Evolutionary conservation across 2,797 vertebrate genomes (phyloP), one percentile per base, ranked within the genome.

Genomic region (Enteromius anoplus): DNA sequence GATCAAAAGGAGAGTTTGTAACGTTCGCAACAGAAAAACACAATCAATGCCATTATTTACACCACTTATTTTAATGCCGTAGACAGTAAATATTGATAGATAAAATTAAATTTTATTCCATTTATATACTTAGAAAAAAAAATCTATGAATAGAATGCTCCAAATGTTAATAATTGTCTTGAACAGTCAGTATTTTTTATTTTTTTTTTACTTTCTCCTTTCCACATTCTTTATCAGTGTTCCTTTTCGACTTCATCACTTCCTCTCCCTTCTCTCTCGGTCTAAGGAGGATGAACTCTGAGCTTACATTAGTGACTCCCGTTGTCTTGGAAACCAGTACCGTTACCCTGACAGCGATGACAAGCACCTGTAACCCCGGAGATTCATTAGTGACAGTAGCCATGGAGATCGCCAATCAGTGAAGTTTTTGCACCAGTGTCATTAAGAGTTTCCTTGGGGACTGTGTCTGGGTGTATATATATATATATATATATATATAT

Each of bases 341-440:
- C 68, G 47, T 88, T 91, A 91, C 92, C 92, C 81, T 80, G 92
- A 91, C 87, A 87, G 84, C 17, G 85, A 88, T 91, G 92, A 93
- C 92, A 93, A 90, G 90, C 89, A 47, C 84, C 88, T 87, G 91
- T 91, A 93, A 93, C 93, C 91, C 91, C 86, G 87, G 92, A 92
- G 92, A 94, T 93, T 93, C 91, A 92, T 94, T 93, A 93, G 89
- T 79, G 89, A 90, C 86, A 71, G 90, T 94, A 90, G 89, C 92
- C 89, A 93, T 93, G 92, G 92, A 92, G 92, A 93, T 93, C 68
- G 85, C 90, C 92, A 92, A 92, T 91, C 87, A 90, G 87, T 87
- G 82, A 86, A 85, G 91, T 82, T 81, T 78, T 84, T 89, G 79
- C 58, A 82, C 78, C 78, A 80, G 77, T 70, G 71, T 71, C 85